Percentiles rank a stretch among this genome's conserved stretches.
Evolutionary conservation across 2,113 vertebrate genomes (phyloP).

Genomic region (Forbesichthys papilliferus): DNA sequence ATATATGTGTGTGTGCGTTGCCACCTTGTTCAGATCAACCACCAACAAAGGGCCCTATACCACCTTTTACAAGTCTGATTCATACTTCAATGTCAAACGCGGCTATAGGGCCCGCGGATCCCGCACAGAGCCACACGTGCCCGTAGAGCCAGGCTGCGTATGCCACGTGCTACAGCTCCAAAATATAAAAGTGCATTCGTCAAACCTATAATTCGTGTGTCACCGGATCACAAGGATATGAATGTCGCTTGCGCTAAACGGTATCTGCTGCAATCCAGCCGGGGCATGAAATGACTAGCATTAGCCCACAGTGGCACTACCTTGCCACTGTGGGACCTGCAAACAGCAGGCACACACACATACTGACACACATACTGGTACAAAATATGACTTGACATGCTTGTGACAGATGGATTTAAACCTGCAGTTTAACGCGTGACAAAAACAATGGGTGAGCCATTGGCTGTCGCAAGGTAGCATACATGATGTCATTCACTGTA

Average conservation of each 20-base stretch:
- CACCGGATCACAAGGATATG: no score
- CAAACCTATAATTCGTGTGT: no score
- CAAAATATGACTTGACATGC: no score
- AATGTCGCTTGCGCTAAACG: conserved; percentile 52
- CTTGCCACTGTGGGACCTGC: conserved; percentile 20
- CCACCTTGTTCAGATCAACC: neutral
- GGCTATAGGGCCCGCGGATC: neutral
- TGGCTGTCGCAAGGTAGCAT: conserved; percentile 6
- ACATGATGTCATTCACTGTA: conserved; percentile 22
- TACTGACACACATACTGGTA: neutral
- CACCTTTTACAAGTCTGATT: conserved; percentile 13
- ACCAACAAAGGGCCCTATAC: conserved; percentile 52
- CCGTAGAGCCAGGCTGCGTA: no score
- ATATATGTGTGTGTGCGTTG: neutral
- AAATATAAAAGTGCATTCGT: no score
- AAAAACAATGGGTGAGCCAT: conserved; percentile 11
- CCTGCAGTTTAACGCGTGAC: neutral
- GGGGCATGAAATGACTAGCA: conserved; percentile 71
- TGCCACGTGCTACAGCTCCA: no score
- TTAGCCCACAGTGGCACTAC: conserved; percentile 57
- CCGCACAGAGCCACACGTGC: no score
- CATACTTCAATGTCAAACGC: conserved; percentile 8
- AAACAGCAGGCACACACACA: neutral
- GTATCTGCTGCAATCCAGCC: conserved; percentile 66
- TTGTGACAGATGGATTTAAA: neutral